These are phyloP conservation scores for Hemichromis elongatus DNA, from an alignment of 2,113 vertebrate genomes.

Conservation along the genomic window DNA sequence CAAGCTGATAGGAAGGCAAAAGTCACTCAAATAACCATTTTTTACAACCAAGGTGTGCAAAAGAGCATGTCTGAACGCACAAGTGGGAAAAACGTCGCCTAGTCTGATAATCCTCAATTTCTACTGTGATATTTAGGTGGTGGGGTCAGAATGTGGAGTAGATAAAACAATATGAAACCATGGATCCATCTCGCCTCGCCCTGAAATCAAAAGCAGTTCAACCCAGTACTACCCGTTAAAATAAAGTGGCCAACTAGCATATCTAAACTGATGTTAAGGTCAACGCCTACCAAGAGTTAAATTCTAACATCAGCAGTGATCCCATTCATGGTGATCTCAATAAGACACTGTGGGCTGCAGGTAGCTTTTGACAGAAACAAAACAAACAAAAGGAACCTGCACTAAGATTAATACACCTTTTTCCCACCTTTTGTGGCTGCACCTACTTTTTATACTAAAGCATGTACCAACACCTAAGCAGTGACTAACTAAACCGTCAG, in stretches of 20 bases:
- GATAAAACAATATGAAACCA: neutral
- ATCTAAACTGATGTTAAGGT: neutral
- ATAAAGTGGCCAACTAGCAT: neutral
- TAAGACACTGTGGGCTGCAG: neutral
- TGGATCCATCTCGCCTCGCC: neutral
- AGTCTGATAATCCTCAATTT: neutral
- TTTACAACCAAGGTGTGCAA: neutral
- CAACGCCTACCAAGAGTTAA: neutral
- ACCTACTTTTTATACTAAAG: conserved; percentile 2
- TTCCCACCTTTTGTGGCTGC: conserved; percentile 13
- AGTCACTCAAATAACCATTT: neutral
- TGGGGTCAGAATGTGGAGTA: neutral
- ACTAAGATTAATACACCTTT: neutral
- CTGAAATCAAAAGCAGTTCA: neutral
- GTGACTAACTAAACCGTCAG: conserved; percentile 43
- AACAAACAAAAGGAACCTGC: neutral
- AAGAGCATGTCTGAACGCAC: neutral
- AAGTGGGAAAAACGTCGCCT: neutral
- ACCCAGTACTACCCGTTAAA: neutral
- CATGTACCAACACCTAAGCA: conserved; percentile 23
- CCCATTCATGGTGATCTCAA: neutral
- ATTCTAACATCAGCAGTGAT: neutral
- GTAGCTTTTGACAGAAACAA: neutral
- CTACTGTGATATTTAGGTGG: neutral
- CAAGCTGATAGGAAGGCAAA: neutral